Evolutionary conservation across 2,797 vertebrate species (phyloP).

Genomic region (Sebastes ruberrimus): DNA sequence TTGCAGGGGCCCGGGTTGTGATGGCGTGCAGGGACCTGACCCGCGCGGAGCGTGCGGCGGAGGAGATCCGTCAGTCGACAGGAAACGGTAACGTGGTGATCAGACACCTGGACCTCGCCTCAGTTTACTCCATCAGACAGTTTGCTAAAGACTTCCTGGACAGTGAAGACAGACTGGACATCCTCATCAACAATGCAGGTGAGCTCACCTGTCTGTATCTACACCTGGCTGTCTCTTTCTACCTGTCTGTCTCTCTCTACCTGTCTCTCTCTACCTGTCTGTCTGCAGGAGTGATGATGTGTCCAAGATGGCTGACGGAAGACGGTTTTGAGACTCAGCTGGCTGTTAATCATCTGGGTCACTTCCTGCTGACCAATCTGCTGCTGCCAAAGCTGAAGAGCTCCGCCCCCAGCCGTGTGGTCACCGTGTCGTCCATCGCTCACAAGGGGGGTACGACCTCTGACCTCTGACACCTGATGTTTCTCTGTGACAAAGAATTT

Average conservation of each 20-base stretch:
- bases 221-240: background rate
- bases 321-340: constrained; percentile 84
- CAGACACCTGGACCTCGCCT: constrained; percentile 80
- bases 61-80: constrained; percentile 69
- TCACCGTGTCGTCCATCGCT: constrained; percentile 80
- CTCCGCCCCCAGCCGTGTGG: constrained; percentile 78
- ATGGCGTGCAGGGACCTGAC: constrained; percentile 82
- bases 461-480: background rate
- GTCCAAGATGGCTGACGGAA: constrained; percentile 80
- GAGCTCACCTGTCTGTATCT: background rate
- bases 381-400: constrained; percentile 74
- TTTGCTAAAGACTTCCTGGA: constrained; percentile 76
- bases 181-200: constrained; percentile 86
- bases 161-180: constrained; percentile 78
- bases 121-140: constrained; percentile 71
- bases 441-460: constrained; percentile 73
- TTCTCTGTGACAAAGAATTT: background rate
- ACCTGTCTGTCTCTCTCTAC: background rate
- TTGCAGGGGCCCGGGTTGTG: constrained; percentile 76
- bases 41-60: constrained; percentile 68
- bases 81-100: constrained; percentile 79
- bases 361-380: constrained; percentile 82
- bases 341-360: constrained; percentile 83
- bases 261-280: background rate
- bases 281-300: constrained; percentile 84